Conservation (phyloP, 1,140 invertebrate species). For the Drosophila grimshawi region DNA sequence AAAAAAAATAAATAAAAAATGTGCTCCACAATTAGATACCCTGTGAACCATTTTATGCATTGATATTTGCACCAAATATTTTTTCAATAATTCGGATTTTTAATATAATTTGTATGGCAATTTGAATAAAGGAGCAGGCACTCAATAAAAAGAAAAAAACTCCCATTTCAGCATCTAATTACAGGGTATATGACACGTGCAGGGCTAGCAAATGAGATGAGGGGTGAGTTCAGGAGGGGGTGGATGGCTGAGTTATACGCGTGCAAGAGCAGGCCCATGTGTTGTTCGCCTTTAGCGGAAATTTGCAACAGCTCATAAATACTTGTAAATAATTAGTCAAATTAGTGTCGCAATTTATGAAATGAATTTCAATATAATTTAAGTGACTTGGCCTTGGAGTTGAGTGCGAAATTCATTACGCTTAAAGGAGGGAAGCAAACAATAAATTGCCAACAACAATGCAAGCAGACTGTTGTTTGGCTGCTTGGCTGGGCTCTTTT, state of each 20-base stretch:
- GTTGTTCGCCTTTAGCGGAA: constrained; percentile 33
- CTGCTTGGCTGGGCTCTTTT: background rate
- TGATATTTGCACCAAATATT: too few relatives aligned
- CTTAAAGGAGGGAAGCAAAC: background rate
- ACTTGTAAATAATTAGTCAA: constrained; percentile 78
- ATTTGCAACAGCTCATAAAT: constrained; percentile 63
- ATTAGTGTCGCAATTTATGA: constrained; percentile 76
- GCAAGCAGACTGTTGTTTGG: background rate
- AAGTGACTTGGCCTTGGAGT: constrained; percentile 28
- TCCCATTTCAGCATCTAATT: background rate
- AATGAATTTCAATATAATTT: constrained; percentile 69
- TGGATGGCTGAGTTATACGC: background rate
- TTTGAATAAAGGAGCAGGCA: background rate
- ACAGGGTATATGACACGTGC: constrained; percentile 2
- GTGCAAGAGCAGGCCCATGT: constrained; percentile 8
- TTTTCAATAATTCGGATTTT: too few relatives aligned
- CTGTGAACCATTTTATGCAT: background rate
- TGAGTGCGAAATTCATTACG: constrained; percentile 3
- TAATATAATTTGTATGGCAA: too few relatives aligned
- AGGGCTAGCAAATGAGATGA: background rate
- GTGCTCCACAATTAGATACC: constrained; percentile 2
- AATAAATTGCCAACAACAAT: constrained; percentile 15
- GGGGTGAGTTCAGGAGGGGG: background rate
- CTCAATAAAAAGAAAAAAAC: background rate
- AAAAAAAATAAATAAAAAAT: background rate